These are phyloP conservation scores for Antennarius maculatus DNA, from an alignment of 2,797 vertebrate species.

Conservation along the genomic window DNA sequence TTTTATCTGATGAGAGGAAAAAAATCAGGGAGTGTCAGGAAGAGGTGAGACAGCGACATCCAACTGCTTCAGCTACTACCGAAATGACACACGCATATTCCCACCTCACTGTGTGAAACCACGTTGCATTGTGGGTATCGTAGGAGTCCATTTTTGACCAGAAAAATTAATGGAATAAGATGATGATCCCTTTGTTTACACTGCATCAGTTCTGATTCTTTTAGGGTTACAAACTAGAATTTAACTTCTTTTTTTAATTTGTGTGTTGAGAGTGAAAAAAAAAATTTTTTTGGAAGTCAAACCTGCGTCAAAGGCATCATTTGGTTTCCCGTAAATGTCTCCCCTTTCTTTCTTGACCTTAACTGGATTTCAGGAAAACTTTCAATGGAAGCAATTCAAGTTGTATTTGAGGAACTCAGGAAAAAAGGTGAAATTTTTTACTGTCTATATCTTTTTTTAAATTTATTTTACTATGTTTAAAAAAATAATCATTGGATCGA, in stretches of 20 bases:
- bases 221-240: neutral
- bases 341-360: constrained; percentile 68
- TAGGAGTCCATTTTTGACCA: no score
- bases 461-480: neutral
- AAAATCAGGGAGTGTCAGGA: no score
- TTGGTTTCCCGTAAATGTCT: neutral
- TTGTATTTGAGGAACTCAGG: constrained; percentile 94
- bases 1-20: no score
- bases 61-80: no score
- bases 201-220: neutral
- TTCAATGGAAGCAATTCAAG: constrained; percentile 91
- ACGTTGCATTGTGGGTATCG: no score
- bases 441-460: neutral
- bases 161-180: no score
- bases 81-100: no score
- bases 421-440: constrained; percentile 88
- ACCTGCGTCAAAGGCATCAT: neutral
- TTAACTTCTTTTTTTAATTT: neutral
- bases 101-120: no score
- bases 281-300: constrained; percentile 13
- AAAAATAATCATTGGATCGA: neutral
- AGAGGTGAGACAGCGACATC: no score
- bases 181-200: neutral
- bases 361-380: constrained; percentile 89
- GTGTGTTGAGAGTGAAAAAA: no score